Evolutionary conservation across 1,140 invertebrate species (phyloP).

Genomic region (Lanistes nyassanus): DNA sequence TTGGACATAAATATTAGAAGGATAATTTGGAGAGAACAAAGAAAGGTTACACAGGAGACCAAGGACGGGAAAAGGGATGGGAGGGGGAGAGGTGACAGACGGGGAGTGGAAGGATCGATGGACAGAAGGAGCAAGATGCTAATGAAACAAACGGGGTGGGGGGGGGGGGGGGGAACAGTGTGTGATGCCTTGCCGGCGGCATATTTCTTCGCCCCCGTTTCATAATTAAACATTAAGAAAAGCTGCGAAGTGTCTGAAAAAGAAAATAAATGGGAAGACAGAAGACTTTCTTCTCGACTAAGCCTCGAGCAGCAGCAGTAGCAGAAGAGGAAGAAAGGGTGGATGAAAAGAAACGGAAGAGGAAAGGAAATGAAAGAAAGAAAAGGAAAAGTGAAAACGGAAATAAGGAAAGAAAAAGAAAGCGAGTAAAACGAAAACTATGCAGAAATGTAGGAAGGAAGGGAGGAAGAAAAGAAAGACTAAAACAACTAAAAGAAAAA

Average conservation of each 20-base stretch:
- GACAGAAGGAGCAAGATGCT: neutral
- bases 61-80: neutral
- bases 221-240: too few species aligned
- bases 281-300: too few species aligned
- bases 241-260: too few species aligned
- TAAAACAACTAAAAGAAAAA: neutral
- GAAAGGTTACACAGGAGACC: too few species aligned
- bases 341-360: neutral
- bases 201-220: too few species aligned
- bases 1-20: too few species aligned
- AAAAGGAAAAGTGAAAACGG: neutral
- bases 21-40: too few species aligned
- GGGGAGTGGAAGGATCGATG: neutral
- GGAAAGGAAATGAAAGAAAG: too few species aligned
- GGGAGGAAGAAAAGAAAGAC: neutral
- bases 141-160: neutral
- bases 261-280: too few species aligned
- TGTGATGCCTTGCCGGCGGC: too few species aligned
- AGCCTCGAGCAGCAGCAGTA: too few species aligned
- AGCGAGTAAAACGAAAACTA: neutral
- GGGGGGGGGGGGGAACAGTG: neutral
- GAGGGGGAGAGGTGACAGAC: neutral
- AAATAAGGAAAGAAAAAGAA: neutral
- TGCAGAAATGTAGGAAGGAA: neutral
- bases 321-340: neutral